These are phyloP conservation scores for Rynchops niger DNA, from an alignment of 2,113 vertebrate species.

Conservation along the genomic window DNA sequence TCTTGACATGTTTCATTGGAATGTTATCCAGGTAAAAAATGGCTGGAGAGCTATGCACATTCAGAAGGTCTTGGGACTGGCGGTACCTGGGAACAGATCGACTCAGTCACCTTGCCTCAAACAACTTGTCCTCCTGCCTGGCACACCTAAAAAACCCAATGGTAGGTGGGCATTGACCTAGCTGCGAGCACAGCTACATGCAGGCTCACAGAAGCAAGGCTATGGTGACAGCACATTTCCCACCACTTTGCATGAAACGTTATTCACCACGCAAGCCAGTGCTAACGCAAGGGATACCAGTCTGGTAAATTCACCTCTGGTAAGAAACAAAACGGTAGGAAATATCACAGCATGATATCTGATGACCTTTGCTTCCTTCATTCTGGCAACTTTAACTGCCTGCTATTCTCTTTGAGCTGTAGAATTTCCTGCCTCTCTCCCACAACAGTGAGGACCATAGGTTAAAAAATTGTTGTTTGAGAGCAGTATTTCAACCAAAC, in stretches of 20 bases:
- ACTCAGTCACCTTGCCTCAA: background rate
- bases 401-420: background rate
- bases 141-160: background rate
- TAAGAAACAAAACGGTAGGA: background rate
- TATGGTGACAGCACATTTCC: background rate
- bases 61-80: background rate
- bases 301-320: background rate
- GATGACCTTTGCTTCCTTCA: background rate
- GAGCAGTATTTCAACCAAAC: background rate
- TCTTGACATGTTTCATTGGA: background rate
- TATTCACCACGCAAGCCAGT: background rate
- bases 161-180: background rate
- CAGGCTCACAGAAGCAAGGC: background rate
- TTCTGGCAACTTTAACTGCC: background rate
- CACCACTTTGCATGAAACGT: background rate
- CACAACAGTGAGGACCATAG: background rate
- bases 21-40: background rate
- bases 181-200: background rate
- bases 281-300: background rate
- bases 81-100: accelerated
- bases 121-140: background rate
- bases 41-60: background rate
- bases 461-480: background rate
- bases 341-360: background rate
- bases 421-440: background rate